Evolutionary conservation across 2,888 invertebrate genomes (phyloP).

Genomic region (Kryphioiulus occultus): DNA sequence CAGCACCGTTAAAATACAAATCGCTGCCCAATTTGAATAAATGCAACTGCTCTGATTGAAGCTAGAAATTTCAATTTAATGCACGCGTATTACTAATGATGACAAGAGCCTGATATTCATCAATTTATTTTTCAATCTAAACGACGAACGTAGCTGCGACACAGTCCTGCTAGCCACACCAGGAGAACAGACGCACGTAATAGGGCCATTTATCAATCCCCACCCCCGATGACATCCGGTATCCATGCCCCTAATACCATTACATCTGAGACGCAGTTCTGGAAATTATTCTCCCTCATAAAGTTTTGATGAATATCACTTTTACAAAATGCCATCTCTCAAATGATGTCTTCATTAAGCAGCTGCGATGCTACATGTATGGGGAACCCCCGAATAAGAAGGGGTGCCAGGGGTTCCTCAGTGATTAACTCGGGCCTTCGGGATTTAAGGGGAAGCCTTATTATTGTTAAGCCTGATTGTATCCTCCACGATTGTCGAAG

Average conservation of each 20-base stretch:
- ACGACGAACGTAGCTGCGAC: slow-evolving; percentile 16
- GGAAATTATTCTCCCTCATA: slow-evolving; percentile 35
- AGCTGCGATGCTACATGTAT: no score
- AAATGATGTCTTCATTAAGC: slow-evolving; percentile 21
- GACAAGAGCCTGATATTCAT: slow-evolving; percentile 14
- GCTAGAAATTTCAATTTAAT: slow-evolving; percentile 34
- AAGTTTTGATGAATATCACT: slow-evolving; percentile 28
- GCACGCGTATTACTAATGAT: slow-evolving; percentile 31
- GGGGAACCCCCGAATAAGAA: not conserved
- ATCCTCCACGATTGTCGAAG: not conserved
- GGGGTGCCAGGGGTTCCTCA: not conserved
- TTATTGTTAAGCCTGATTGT: not conserved
- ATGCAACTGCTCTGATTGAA: slow-evolving; percentile 36
- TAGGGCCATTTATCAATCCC: slow-evolving; percentile 10
- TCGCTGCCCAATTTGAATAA: slow-evolving; percentile 20
- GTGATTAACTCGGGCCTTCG: not conserved
- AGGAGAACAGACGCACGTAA: not conserved
- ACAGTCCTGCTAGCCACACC: not conserved
- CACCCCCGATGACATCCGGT: not conserved
- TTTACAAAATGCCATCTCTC: not conserved
- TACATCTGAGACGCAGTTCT: slow-evolving; percentile 4
- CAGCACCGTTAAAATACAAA: not conserved
- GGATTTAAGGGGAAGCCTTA: slow-evolving; percentile 2
- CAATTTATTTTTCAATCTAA: slow-evolving; percentile 40
- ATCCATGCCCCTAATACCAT: not conserved